Evolutionary conservation across 2,113 vertebrate genomes (phyloP).

Genomic region (Protobothrops mucrosquamatus): DNA sequence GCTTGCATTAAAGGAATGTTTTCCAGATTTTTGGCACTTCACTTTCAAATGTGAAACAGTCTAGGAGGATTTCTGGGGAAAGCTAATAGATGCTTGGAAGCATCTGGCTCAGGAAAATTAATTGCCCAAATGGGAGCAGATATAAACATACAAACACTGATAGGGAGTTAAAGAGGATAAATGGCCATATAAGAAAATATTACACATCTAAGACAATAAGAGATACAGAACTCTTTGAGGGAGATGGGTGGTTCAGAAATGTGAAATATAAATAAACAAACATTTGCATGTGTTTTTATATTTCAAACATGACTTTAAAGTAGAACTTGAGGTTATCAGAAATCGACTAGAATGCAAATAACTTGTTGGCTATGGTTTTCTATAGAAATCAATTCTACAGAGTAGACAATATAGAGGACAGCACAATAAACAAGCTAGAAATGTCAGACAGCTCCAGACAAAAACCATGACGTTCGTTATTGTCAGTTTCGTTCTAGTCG

Average conservation of each 20-base stretch:
- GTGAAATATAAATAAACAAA: neutral
- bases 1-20: neutral
- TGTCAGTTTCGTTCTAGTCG: too few relatives aligned
- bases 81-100: neutral
- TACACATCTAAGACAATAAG: neutral
- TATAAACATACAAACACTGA: neutral
- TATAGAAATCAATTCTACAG: neutral
- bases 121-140: neutral
- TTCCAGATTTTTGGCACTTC: neutral
- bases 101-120: neutral
- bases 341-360: neutral
- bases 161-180: neutral
- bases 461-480: too few relatives aligned
- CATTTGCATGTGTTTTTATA: neutral
- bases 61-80: neutral
- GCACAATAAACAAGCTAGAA: neutral
- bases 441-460: neutral
- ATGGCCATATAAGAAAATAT: neutral
- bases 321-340: neutral
- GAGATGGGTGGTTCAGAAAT: neutral
- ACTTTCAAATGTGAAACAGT: neutral
- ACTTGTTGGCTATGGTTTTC: neutral
- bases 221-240: neutral
- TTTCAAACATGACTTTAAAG: neutral
- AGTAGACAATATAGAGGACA: neutral